Conservation (phyloP, 2,888 invertebrate species). For the Agonopterix arenella region DNA sequence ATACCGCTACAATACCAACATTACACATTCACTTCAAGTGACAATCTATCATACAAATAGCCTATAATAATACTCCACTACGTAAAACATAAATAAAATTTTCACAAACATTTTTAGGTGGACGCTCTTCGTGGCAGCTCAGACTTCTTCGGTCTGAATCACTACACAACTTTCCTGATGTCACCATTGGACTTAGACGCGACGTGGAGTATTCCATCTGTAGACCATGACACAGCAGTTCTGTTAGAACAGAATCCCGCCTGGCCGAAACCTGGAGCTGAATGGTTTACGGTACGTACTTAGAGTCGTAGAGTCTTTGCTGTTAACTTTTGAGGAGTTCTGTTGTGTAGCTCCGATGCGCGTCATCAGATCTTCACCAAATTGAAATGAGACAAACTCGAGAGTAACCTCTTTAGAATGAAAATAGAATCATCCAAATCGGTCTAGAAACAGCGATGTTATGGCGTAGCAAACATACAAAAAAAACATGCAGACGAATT, state of each 20-base stretch:
- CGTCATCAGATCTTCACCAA: too few species aligned
- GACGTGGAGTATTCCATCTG: conserved; percentile 42
- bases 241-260: conserved; percentile 42
- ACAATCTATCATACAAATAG: too few species aligned
- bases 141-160: conserved; percentile 79
- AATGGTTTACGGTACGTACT: conserved; percentile 58
- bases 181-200: conserved; percentile 47
- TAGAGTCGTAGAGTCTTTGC: too few species aligned
- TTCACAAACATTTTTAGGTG: conserved; percentile 36
- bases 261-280: conserved; percentile 62
- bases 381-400: too few species aligned
- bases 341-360: too few species aligned
- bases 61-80: neutral
- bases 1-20: neutral
- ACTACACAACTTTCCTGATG: conserved; percentile 68
- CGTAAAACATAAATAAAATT: neutral
- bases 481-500: too few species aligned
- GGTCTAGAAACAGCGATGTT: too few species aligned
- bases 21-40: too few species aligned
- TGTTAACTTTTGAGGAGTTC: too few species aligned
- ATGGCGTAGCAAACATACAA: too few species aligned
- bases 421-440: too few species aligned
- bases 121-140: conserved; percentile 51
- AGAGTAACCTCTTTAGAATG: too few species aligned
- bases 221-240: conserved; percentile 56